Evolutionary conservation across 1,140 invertebrate species (phyloP), one percentile per base, ranked within the genome.

Genomic region (Rhizoglyphus robini): DNA sequence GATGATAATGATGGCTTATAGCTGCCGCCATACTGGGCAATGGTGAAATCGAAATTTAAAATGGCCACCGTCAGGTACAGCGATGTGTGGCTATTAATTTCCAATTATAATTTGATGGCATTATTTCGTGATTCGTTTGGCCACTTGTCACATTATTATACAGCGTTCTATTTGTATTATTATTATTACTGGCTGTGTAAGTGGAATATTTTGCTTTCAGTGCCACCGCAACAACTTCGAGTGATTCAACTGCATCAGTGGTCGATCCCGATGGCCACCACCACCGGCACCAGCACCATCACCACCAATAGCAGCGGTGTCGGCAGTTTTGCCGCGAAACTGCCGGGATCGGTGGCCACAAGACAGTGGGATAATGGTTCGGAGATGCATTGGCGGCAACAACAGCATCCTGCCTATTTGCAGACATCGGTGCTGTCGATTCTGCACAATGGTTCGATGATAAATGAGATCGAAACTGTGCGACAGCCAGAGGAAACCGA

Each of bases 361-460:
- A 60, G 15, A 60, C 58, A 60, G 29, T 46, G 8, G 15, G 29
- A 60, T 60, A 60, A 34, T 60, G 58, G 30, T 23, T 13, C 15
- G 31, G 51, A 20, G 20, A 8, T 20, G 51, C 8, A 54, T 20
- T 25, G 51, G 23, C 8, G 51, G 8, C 51, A 32, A 54, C 51
- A 54, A 11, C 51, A 54, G 51, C 51, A 54, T 54, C 8, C 20
- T 54, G 51, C 23, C 51, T 32, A 41, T 41, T 41, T 20, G 51
- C 23, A 8, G 15, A 32, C 51, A 20, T 54, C 51, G 20, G 20
- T 5, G 8, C 20, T 54, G 51, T 54, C 51, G 51, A 54, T 54
- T 54, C 23, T 54, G 51, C 51, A 54, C 51, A 54, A 54, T 54
- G 51, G 51, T 32, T 29, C 38, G 27, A 60, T 60, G 58, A 60